These are phyloP conservation scores for Thamnaconus septentrionalis DNA, from an alignment of 2,113 vertebrate species.

Conservation along the genomic window DNA sequence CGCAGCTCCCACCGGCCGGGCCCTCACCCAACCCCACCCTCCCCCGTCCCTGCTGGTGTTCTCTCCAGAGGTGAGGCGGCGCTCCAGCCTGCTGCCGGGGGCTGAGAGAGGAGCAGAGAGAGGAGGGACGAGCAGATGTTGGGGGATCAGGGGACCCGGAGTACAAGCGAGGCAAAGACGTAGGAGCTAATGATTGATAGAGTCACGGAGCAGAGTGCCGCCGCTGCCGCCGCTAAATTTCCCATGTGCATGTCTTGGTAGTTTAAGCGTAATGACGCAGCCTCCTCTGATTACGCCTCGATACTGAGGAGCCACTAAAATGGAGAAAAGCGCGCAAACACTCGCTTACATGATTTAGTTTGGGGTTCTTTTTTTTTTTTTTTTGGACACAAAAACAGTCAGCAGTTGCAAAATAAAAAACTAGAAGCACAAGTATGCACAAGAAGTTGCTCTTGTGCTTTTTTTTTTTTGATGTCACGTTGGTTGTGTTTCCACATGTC, in stretches of 20 bases:
- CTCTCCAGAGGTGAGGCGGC: constrained; percentile 40
- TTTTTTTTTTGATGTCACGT: too few relatives aligned
- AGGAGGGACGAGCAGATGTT: constrained; percentile 63
- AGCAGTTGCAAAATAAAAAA: too few relatives aligned
- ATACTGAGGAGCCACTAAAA: constrained; percentile 1
- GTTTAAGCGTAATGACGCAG: constrained; percentile 39
- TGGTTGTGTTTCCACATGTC: too few relatives aligned
- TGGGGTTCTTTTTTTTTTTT: too few relatives aligned
- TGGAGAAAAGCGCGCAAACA: too few relatives aligned
- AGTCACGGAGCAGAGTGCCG: constrained; percentile 48
- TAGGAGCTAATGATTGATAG: constrained; percentile 58
- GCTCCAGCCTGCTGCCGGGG: constrained; percentile 23
- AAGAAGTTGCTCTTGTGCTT: too few relatives aligned
- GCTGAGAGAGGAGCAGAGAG: constrained; percentile 32
- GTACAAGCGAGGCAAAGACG: constrained; percentile 54
- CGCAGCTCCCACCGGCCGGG: constrained; percentile 30
- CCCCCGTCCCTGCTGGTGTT: constrained; percentile 15
- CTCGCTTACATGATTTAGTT: too few relatives aligned
- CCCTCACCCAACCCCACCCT: background rate
- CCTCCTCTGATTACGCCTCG: constrained; percentile 21
- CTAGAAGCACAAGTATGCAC: too few relatives aligned
- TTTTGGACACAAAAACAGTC: too few relatives aligned
- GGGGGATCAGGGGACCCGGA: constrained; percentile 53
- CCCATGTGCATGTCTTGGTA: constrained; percentile 42
- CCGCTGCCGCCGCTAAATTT: constrained; percentile 48